Base-by-base conservation (phyloP, 2,113 vertebrate genomes). In the Corythoichthys haematopterus region DNA sequence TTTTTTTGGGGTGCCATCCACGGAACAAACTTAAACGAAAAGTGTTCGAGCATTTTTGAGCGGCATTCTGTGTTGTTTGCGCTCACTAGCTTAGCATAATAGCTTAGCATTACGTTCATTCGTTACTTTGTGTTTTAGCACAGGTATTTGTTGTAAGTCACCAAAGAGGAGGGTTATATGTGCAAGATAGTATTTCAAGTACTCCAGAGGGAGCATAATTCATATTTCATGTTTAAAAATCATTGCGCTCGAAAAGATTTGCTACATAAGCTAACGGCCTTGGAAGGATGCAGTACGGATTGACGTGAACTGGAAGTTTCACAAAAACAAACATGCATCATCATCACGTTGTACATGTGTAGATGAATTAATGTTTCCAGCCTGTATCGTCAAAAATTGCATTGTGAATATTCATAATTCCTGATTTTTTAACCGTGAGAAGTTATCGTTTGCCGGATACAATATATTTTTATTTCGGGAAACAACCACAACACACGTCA, bases 61-160 rank as follows among this genome's bases (percentile, higher is more conserved):
- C 80, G 78, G 76, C 61, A 81, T 65, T 51, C 71, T 69, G 71
- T 85, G 82, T 86, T 84, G 72, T 85, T 79, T 80, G 77, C 71
- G 72, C 81, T 78, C 77, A 20, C 20, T 47, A 68, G 28, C 63
- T 50, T 14, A 36, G 57, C 47, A 36, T 48, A 33, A 37, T 67
- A 46, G 70, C 66, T 56, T 76, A 51, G 63, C 12, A 16, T 64
- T 61, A 36, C 60, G n/a, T 57, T 74, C 81, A 68, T 80, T 56
- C 70, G 74, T 72, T 76, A 73, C 50, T 46, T 35, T 53, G 47
- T 28, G 62, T 53, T 51, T 15, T 15, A 35, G 40, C 9, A 28
- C 15, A 52, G 33, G 10, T 3, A 14, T 8, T 57, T 20, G 59
- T 11, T 28, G 53, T 63, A 6, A 8, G 46, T 13, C 4, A 48